These are phyloP conservation scores for Heliconius ethilla DNA, from an alignment of 2,888 invertebrate genomes.

Conservation along the genomic window DNA sequence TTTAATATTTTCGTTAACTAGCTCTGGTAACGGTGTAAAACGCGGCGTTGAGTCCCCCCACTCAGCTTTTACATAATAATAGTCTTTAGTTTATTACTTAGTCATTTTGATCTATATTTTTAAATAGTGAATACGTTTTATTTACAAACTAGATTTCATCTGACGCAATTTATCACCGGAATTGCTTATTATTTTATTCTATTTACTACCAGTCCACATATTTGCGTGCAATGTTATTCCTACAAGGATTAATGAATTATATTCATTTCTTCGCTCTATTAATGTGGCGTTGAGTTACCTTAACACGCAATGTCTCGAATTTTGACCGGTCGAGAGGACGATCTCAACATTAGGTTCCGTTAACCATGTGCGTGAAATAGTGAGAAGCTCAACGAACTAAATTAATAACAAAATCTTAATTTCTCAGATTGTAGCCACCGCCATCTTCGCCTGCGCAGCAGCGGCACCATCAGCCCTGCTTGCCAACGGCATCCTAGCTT, in stretches of 20 bases:
- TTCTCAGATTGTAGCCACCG: slow-evolving; percentile 80
- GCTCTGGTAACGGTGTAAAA: too few species aligned
- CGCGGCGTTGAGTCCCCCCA: neutral
- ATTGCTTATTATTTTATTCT: slow-evolving; percentile 37
- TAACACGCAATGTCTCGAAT: too few species aligned
- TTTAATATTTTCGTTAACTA: neutral
- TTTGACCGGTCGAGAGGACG: neutral
- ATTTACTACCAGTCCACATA: slow-evolving; percentile 36
- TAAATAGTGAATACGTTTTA: too few species aligned
- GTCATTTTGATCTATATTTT: too few species aligned
- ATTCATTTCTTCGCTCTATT: too few species aligned
- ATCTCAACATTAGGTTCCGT: neutral
- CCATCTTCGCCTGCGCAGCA: slow-evolving; percentile 75
- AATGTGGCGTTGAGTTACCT: too few species aligned
- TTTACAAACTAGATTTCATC: neutral
- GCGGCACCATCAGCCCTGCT: slow-evolving; percentile 70
- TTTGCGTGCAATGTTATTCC: neutral
- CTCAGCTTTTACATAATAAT: too few species aligned
- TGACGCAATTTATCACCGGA: neutral
- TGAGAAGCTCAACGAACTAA: neutral
- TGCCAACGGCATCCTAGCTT: slow-evolving; percentile 49
- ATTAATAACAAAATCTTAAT: slow-evolving; percentile 40
- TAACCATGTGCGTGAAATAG: neutral
- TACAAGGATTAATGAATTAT: too few species aligned
- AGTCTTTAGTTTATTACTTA: too few species aligned